phyloP scores from a whole-genome alignment of 1,140 invertebrate genomes.

The Mylabris phalerata region DNA sequence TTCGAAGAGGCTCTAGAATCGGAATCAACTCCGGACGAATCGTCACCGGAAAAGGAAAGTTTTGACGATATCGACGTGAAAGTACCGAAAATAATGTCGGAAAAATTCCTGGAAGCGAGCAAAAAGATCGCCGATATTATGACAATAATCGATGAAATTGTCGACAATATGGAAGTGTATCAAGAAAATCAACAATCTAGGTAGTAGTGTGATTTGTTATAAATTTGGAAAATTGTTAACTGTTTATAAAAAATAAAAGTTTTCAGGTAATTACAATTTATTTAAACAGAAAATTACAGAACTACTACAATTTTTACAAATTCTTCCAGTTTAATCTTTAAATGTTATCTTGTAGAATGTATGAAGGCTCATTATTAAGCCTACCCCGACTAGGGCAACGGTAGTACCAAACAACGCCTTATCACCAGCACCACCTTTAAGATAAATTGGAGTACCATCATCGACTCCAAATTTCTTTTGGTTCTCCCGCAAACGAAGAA shows the following conservation, averaged over 20 bases:
- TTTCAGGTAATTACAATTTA: no score
- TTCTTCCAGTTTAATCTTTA: neutral
- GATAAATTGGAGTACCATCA: conserved; percentile 52
- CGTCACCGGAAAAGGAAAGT: no score
- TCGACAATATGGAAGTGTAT: conserved; percentile 45
- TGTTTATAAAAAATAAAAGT: no score
- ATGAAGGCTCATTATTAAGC: conserved; percentile 36
- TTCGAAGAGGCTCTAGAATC: no score
- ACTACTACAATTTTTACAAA: no score
- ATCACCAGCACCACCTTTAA: conserved; percentile 54
- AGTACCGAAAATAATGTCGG: no score
- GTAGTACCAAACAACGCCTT: conserved; percentile 49
- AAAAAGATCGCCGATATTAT: conserved; percentile 36
- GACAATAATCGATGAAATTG: conserved; percentile 45
- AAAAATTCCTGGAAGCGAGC: conserved; percentile 21
- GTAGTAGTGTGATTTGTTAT: no score
- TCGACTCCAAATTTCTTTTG: conserved; percentile 7
- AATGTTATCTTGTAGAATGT: conserved; percentile 1
- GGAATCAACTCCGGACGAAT: neutral
- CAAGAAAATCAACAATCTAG: no score
- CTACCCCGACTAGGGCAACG: conserved; percentile 39
- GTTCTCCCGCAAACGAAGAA: neutral
- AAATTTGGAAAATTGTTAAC: no score
- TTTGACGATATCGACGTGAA: no score
- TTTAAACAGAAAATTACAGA: no score